A percentile compares a stretch with the other conserved stretches of the same genome.
phyloP scores from a whole-genome alignment of 2,113 vertebrate species.

The Illadopsis cleaveri region DNA sequence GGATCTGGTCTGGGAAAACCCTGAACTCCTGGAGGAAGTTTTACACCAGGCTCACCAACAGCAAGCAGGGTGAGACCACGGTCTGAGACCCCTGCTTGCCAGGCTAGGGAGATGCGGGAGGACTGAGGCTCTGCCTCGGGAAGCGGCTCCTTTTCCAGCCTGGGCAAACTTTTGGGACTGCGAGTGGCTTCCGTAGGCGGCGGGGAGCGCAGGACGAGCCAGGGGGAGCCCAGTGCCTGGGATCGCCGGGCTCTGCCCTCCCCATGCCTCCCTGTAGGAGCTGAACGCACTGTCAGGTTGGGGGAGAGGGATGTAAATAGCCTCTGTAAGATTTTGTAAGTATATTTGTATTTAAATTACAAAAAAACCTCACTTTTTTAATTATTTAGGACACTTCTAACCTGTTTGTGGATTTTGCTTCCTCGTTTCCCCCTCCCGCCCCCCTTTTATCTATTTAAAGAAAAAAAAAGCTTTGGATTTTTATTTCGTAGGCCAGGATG shows the following conservation, averaged over 20 bases:
- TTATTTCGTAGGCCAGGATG: neutral
- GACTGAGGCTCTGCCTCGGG: neutral
- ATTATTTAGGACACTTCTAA: slow-evolving; percentile 73
- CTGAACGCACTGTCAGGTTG: slow-evolving; percentile 57
- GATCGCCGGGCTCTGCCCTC: neutral
- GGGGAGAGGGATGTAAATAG: slow-evolving; percentile 85
- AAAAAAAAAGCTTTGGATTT: neutral
- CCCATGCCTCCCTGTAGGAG: neutral
- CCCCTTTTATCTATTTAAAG: neutral
- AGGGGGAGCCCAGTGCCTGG: neutral
- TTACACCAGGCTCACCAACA: slow-evolving; percentile 93
- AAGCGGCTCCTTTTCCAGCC: neutral
- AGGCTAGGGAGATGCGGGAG: neutral
- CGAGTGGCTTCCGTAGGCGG: neutral
- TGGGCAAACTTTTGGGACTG: neutral
- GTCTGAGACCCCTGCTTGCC: slow-evolving; percentile 74
- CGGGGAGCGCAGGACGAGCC: neutral
- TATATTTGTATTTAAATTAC: slow-evolving; percentile 97
- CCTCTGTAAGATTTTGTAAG: slow-evolving; percentile 92
- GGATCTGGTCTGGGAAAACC: slow-evolving; percentile 99
- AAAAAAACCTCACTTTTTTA: slow-evolving; percentile 59
- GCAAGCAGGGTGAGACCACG: slow-evolving; percentile 93
- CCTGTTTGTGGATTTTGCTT: neutral
- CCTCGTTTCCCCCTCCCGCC: rapidly evolving
- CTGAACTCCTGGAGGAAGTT: slow-evolving; percentile 97